Evolutionary conservation across 1,140 invertebrate genomes (phyloP).

Genomic region (Trichomalopsis sarcophagae): DNA sequence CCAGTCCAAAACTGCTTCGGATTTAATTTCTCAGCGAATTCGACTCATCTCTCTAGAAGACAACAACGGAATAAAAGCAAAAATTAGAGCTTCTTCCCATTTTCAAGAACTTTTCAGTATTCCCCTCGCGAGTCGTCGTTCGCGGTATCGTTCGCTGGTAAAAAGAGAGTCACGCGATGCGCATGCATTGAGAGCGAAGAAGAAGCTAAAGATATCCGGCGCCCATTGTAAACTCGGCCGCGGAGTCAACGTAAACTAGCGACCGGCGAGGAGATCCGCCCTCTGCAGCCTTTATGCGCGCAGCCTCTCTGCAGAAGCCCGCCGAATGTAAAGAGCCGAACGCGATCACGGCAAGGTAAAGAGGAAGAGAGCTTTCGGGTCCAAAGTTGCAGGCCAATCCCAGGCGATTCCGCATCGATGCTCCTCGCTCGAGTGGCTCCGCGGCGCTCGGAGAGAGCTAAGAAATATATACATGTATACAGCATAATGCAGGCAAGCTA

Average conservation of each 20-base stretch:
- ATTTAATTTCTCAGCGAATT: no score
- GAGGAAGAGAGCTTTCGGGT: neutral
- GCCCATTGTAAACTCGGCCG: slow-evolving; percentile 10
- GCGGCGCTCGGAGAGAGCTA: neutral
- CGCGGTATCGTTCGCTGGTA: neutral
- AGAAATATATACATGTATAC: neutral
- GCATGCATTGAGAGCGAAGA: slow-evolving; percentile 5
- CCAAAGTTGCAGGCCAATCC: slow-evolving; percentile 1
- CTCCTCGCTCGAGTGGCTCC: neutral
- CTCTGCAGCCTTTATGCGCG: neutral
- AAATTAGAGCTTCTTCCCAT: no score
- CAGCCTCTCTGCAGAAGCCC: neutral
- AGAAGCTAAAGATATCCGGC: slow-evolving; percentile 5
- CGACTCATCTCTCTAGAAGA: no score
- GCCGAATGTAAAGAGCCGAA: neutral
- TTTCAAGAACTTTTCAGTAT: no score
- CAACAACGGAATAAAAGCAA: no score
- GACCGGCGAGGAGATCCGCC: neutral
- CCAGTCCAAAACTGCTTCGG: no score
- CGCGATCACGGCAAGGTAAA: neutral
- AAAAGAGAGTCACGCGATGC: neutral
- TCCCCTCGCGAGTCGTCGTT: no score
- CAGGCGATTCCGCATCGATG: neutral
- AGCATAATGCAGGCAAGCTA: neutral
- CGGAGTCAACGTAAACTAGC: neutral